A percentile compares a stretch with the other conserved stretches of the same genome.
Evolutionary conservation across 1,140 invertebrate genomes (phyloP).

Genomic region (Harlomillsia oculata): DNA sequence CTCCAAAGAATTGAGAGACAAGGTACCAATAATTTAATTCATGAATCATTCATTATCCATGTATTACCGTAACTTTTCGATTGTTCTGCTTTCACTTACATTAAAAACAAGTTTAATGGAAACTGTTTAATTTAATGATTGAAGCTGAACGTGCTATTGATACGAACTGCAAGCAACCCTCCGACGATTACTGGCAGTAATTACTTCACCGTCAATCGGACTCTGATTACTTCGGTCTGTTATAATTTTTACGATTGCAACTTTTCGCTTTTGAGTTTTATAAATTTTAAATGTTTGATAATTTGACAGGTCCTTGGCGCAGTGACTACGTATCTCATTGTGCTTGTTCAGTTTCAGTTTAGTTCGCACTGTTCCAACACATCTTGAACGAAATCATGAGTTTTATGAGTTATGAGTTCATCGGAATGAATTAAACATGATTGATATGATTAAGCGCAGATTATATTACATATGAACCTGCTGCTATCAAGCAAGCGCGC

Average conservation of each 20-base stretch:
- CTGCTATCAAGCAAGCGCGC: too few species aligned
- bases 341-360: background rate
- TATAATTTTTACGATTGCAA: background rate
- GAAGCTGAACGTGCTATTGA: background rate
- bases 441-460: too few species aligned
- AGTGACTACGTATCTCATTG: background rate
- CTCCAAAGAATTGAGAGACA: background rate
- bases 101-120: background rate
- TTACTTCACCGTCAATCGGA: constrained; percentile 1
- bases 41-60: background rate
- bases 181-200: background rate
- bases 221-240: background rate
- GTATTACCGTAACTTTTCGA: background rate
- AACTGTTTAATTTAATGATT: background rate
- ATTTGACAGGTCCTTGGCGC: background rate
- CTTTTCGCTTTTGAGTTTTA: background rate
- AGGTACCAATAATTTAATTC: background rate
- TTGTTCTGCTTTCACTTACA: background rate
- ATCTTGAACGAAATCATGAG: too few species aligned
- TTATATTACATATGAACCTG: too few species aligned
- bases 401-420: too few species aligned
- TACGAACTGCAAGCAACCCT: background rate
- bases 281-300: background rate
- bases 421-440: too few species aligned
- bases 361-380: too few species aligned